A percentile compares a stretch with the other conserved stretches of the same genome.
Conservation (phyloP, 2,888 invertebrate genomes). For the Synergus umbraculus region DNA sequence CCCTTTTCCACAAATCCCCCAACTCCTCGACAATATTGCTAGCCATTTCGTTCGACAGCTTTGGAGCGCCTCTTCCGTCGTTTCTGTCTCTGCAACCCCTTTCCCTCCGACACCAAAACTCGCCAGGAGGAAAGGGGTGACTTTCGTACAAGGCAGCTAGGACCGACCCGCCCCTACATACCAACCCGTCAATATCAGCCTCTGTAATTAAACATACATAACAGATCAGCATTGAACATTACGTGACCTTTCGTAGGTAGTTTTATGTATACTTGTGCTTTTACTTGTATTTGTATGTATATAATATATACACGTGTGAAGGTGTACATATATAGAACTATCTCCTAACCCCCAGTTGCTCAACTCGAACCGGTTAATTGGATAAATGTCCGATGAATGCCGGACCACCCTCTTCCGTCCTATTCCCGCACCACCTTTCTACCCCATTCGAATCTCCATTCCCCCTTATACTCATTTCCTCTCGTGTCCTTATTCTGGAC, state of each 20-base stretch:
- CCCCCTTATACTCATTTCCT: constrained; percentile 68
- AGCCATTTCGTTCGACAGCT: constrained; percentile 75
- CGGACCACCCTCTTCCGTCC: constrained; percentile 62
- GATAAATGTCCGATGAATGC: constrained; percentile 76
- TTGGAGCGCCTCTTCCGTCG: constrained; percentile 66
- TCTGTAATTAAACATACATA: constrained; percentile 77
- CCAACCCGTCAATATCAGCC: constrained; percentile 76
- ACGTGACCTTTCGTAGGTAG: constrained; percentile 48
- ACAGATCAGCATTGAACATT: constrained; percentile 75
- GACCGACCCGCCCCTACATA: constrained; percentile 64
- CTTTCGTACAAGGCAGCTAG: constrained; percentile 69
- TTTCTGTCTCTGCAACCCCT: constrained; percentile 61
- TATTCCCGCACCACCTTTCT: constrained; percentile 55
- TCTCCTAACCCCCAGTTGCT: constrained; percentile 65
- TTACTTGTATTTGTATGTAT: constrained; percentile 46
- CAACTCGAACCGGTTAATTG: constrained; percentile 74
- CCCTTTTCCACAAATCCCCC: constrained; percentile 65
- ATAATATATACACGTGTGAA: constrained; percentile 50
- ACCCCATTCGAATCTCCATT: constrained; percentile 46
- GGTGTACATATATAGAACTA: constrained; percentile 58
- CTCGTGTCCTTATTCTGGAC: constrained; percentile 68
- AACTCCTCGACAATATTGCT: constrained; percentile 75
- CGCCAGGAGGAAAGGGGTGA: constrained; percentile 72
- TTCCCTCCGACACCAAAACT: constrained; percentile 58
- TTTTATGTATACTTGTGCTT: constrained; percentile 34